Evolutionary conservation across 2,888 invertebrate species (phyloP), one percentile per base, ranked within the genome.

Genomic region (Lasioglossum figueresi): DNA sequence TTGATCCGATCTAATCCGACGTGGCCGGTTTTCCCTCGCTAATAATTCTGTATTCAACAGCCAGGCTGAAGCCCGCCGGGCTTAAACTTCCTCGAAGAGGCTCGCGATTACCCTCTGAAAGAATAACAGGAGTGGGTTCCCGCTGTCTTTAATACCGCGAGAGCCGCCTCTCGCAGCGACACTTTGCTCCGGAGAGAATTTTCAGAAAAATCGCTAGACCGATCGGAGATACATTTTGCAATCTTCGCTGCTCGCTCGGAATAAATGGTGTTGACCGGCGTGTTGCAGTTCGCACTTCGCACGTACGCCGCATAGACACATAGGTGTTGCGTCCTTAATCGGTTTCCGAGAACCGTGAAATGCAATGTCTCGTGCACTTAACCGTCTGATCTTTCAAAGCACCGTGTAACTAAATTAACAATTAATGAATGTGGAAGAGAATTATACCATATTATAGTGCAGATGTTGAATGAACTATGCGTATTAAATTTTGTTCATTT

Each of bases 271-370:
- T 68, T 81, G 79, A 56, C 23, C 68, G 37, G 68, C 37, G 72
- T 82, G 76, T 77, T 43, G 86, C 79, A 79, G 79, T 79, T 79
- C 48, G 76, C 70, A 73, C 66, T 4, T 56, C 63, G 34, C 48
- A 52, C 75, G 48, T 71, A 59, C n/a, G 59, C 27, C 59, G 27
- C 14, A 5, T 59, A 27, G 81, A 45, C 72, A 56, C 23, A 52
- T 56, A 48, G 45, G 56, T 77, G 45, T 84, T 79, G 80, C 84
- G 85, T 85, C 76, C 81, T 85, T 85, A 86, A 86, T 85, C 81
- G 76, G 37, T 76, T 86, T 82, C 81, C 82, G 37, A 82, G 86
- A 85, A 86, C 56, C 76, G 79, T 85, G 79, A 86, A 86, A 85
- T 85, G 59, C 74, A 37, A 45, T 56, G 70, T 75, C 68, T 71